Conservation (phyloP, 2,113 vertebrate species). For the Sprattus sprattus region DNA sequence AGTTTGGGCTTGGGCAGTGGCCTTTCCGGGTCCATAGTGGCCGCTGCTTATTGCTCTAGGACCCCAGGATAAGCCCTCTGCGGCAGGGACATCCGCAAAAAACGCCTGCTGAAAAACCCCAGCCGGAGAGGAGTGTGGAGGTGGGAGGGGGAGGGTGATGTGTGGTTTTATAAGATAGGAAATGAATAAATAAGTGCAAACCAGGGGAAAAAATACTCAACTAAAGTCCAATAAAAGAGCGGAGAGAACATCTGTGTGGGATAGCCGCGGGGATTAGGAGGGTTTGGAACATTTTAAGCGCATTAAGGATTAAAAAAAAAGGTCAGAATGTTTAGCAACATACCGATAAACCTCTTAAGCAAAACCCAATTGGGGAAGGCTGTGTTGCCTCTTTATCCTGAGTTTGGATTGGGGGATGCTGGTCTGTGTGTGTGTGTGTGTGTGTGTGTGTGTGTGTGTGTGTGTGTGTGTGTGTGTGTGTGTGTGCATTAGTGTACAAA, state of each 20-base stretch:
- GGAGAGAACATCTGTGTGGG: constrained; percentile 66
- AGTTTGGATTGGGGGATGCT: constrained; percentile 45
- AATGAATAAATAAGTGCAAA: constrained; percentile 55
- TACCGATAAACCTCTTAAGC: constrained; percentile 76
- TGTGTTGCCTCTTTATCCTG: constrained; percentile 69
- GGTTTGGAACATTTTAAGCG: constrained; percentile 67
- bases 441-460: constrained; percentile 32
- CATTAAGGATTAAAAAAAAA: constrained; percentile 72
- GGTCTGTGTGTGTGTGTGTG: constrained; percentile 29
- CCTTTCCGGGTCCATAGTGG: constrained; percentile 23
- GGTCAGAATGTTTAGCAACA: constrained; percentile 78
- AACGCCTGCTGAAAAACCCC: constrained; percentile 41
- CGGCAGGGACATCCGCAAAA: constrained; percentile 38
- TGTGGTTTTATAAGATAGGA: constrained; percentile 58
- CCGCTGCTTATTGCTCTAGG: constrained; percentile 20
- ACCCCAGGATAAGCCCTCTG: constrained; percentile 29
- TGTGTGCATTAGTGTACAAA: not conserved
- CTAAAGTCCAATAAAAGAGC: constrained; percentile 66
- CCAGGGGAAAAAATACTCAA: constrained; percentile 51
- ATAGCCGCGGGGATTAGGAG: constrained; percentile 61
- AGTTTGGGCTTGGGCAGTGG: constrained; percentile 30
- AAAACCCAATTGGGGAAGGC: constrained; percentile 70
- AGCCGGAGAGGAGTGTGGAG: constrained; percentile 33
- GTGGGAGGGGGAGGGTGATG: constrained; percentile 31
- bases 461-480: constrained; percentile 20